Evolutionary conservation across 1,140 invertebrate genomes (phyloP), one percentile per base, ranked within the genome.

Genomic region (Ruditapes philippinarum): DNA sequence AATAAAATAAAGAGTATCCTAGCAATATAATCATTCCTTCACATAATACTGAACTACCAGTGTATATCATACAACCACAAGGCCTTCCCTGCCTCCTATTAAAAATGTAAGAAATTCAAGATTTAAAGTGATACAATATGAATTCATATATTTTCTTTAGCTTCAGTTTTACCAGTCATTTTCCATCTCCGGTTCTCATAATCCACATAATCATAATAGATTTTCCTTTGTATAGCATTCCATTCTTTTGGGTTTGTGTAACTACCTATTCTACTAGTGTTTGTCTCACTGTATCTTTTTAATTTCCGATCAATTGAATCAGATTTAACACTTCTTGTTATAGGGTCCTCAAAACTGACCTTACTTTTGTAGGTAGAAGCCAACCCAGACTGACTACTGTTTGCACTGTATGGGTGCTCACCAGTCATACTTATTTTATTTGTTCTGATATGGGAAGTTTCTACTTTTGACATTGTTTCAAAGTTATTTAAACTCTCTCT

Each of bases 131-230:
- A n/a, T n/a, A n/a, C n/a, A n/a, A n/a, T n/a, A n/a, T n/a, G n/a
- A n/a, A n/a, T n/a, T n/a, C n/a, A n/a, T n/a, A n/a, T n/a, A n/a
- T n/a, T n/a, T 68, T 19, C 33, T 12, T 36, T 68, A 68, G 5
- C 33, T 31, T 68, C 9, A 68, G 62, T 14, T 7, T 91, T 70
- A 33, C 90, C 89, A 7, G 54, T 65, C 45, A 89, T 36, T 60
- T 91, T 84, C 49, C 89, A 51, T 19, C 85, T 90, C 42, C 89
- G 81, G 42, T 73, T 74, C 25, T 84, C 60, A 19, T 83, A 76
- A 45, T 89, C 65, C 3, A 68, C 45, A 74, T 76, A 42, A 68
- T 81, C 22, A 89, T 25, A 80, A 57, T 60, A 73, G 36, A 33
- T 0, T 40, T 17, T 12, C 25, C 42, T 36, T n/a, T 74, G 54